Evolutionary conservation across 92 coral and sea anemone genomes (phyloP), one percentile per base, ranked within the genome.

Genomic region (Palythoa grandis): DNA sequence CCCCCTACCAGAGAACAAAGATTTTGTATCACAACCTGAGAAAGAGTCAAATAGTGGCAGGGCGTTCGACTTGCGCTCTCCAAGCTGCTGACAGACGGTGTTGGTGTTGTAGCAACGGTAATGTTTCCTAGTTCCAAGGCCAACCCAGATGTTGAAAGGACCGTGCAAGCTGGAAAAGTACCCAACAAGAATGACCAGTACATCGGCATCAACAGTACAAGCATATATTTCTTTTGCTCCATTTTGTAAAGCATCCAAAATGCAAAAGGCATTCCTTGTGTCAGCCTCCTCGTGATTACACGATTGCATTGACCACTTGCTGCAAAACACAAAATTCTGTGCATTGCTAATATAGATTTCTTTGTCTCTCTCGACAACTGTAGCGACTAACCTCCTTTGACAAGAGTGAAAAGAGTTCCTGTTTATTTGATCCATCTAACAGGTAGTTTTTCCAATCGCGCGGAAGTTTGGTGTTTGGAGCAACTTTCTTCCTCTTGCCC

Each of bases 391-490:
- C 54, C 53, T 72, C 70, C 29, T 54, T 38, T 56, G 88, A 17
- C 20, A 89, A 83, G 38, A 89, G 54, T 22, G 84, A 19, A 39
- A 89, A 89, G 57, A 89, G 83, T 78, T 84, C 92, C 53, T 52
- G 50, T 71, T 89, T 90, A 85, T 90, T 90, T 38, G 76, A 39
- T 39, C 83, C 40, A 54, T 83, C 88, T 13, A 72, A 38, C 39
- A 87, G 68, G 70, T 82, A 90, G 50, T 40, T 72, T 3, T 70
- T 68, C 87, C 93, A 86, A 38, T 87, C 88, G 61, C 76, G 79
- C 35, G 91, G 93, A 40, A 91, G 23, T 76, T 91, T 87, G 72
- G 74, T 74, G 79, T 90, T 69, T 39, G 82, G 90, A 70, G 88
- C 72, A 19, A 86, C 90, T 70, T 90, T 90, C 38, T 82, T 83